Percentiles rank a stretch among this genome's conserved stretches.
phyloP scores from a whole-genome alignment of 2,888 invertebrate genomes.

The Hetaerina titia region DNA sequence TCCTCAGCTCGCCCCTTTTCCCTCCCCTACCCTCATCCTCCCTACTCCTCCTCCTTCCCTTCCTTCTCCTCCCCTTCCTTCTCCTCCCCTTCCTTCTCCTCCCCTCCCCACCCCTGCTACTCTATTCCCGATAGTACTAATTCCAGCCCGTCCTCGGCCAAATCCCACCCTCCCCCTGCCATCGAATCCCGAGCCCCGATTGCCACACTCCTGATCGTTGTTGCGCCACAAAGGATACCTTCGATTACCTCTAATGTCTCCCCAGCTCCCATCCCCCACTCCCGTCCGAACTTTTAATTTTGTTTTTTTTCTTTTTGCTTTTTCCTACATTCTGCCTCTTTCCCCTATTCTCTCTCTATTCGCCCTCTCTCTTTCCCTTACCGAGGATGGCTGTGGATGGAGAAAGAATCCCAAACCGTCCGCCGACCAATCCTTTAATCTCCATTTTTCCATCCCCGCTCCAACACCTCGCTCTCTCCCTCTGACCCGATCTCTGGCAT shows the following conservation, averaged over 20 bases:
- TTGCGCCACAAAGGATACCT: slow-evolving; percentile 67
- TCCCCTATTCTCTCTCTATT: too few relatives aligned
- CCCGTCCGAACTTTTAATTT: background rate
- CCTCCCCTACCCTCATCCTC: too few relatives aligned
- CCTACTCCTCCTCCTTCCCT: background rate
- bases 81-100: background rate
- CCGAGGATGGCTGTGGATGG: background rate
- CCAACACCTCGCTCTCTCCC: too few relatives aligned
- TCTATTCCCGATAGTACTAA: background rate
- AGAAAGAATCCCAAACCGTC: background rate
- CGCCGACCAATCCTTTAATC: background rate
- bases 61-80: background rate
- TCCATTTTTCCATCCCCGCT: background rate
- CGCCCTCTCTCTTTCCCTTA: background rate
- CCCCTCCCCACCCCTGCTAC: background rate
- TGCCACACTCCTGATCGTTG: slow-evolving; percentile 51
- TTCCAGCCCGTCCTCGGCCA: background rate
- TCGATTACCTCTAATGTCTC: slow-evolving; percentile 60
- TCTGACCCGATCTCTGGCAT: too few relatives aligned
- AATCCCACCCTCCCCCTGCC: background rate
- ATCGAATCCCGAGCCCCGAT: slow-evolving; percentile 51
- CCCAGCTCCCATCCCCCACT: background rate
- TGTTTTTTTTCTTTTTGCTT: background rate
- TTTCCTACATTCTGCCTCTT: background rate
- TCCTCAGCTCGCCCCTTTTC: too few relatives aligned